Conservation (phyloP, 1,140 invertebrate species). For the Agrilus planipennis region DNA sequence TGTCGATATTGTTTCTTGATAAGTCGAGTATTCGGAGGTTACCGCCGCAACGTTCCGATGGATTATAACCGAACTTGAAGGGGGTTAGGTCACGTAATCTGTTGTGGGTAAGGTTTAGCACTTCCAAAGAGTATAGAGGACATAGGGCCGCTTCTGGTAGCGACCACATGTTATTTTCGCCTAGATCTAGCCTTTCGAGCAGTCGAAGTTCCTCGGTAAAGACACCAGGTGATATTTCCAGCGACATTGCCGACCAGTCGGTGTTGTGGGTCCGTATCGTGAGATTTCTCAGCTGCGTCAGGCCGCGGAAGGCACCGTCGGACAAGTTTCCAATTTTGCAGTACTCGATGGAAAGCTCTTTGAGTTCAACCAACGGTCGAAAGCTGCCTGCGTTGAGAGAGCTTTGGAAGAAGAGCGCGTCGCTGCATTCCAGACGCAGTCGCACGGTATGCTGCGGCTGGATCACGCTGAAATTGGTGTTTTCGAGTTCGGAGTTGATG, state of each 20-base stretch:
- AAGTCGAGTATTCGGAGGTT: slow-evolving; percentile 65
- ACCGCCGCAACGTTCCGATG: slow-evolving; percentile 54
- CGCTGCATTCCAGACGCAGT: slow-evolving; percentile 69
- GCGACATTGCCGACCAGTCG: slow-evolving; percentile 74
- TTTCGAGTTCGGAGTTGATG: slow-evolving; percentile 80
- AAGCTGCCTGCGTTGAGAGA: slow-evolving; percentile 76
- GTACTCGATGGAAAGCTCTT: slow-evolving; percentile 75
- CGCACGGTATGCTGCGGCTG: slow-evolving; percentile 77
- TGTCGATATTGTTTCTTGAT: slow-evolving; percentile 72
- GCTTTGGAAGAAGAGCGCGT: slow-evolving; percentile 74
- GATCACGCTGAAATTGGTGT: slow-evolving; percentile 80
- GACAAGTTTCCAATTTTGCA: slow-evolving; percentile 84
- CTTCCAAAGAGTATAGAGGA: slow-evolving; percentile 59
- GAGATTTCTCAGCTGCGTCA: slow-evolving; percentile 69
- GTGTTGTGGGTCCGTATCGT: slow-evolving; percentile 80
- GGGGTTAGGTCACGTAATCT: slow-evolving; percentile 63
- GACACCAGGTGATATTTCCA: slow-evolving; percentile 62
- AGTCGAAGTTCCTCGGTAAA: slow-evolving; percentile 62
- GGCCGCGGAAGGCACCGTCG: slow-evolving; percentile 67
- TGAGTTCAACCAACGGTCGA: slow-evolving; percentile 65
- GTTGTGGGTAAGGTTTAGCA: slow-evolving; percentile 71
- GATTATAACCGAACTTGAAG: slow-evolving; percentile 57
- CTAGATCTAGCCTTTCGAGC: slow-evolving; percentile 69
- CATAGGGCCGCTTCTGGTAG: slow-evolving; percentile 76
- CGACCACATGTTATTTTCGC: slow-evolving; percentile 76